Evolutionary conservation across 2,888 invertebrate genomes (phyloP).

Genomic region (Platycnemis pennipes): DNA sequence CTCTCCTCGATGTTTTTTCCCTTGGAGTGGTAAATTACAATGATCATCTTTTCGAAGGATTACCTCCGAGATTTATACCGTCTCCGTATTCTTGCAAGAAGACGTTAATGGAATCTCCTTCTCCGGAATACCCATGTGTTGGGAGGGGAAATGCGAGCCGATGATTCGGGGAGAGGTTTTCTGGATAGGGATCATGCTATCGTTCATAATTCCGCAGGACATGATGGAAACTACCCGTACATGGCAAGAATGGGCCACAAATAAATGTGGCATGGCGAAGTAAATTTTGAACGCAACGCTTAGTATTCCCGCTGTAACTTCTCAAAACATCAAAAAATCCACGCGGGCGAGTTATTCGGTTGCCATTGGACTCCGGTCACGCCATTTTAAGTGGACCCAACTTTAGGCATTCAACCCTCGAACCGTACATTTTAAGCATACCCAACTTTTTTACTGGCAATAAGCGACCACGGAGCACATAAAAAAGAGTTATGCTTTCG

Average conservation of each 20-base stretch:
- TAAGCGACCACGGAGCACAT: constrained; percentile 57
- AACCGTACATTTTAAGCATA: constrained; percentile 61
- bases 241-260: constrained; percentile 52
- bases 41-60: background rate
- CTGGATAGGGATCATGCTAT: constrained; percentile 41
- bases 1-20: background rate
- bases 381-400: constrained; percentile 59
- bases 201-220: constrained; percentile 57
- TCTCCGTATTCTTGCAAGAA: constrained; percentile 17
- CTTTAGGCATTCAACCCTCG: constrained; percentile 51
- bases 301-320: constrained; percentile 61
- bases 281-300: constrained; percentile 58
- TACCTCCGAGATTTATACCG: constrained; percentile 21
- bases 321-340: constrained; percentile 56
- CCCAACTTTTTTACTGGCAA: constrained; percentile 63
- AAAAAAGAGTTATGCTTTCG: constrained; percentile 64
- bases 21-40: background rate
- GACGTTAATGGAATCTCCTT: constrained; percentile 15
- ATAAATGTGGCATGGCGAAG: constrained; percentile 48
- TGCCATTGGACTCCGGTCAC: constrained; percentile 1
- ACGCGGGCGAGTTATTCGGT: constrained; percentile 56
- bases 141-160: background rate
- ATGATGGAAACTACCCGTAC: constrained; percentile 55
- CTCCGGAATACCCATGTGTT: background rate
- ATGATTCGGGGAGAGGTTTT: background rate